A percentile compares a stretch with the other conserved stretches of the same genome.
These are phyloP conservation scores for Seladonia tumulorum DNA, from an alignment of 2,888 invertebrate species.

Conservation along the genomic window DNA sequence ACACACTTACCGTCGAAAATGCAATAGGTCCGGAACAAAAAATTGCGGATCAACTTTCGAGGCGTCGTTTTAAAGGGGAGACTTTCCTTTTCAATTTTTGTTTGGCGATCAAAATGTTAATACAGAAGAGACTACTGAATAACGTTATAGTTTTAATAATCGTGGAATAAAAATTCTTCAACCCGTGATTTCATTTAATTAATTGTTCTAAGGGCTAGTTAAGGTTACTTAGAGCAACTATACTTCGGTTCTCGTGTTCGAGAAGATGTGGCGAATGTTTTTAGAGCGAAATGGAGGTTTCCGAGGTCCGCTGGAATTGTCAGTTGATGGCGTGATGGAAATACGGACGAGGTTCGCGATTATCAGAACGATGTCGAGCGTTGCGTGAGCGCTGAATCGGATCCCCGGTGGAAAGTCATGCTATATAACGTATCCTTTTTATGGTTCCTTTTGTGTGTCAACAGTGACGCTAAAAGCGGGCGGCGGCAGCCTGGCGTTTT, in stretches of 20 bases:
- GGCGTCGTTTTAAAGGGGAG: no score
- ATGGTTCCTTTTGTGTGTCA: conserved; percentile 17
- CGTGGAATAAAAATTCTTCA: not conserved
- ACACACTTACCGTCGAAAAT: no score
- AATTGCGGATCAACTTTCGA: no score
- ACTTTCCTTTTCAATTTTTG: no score
- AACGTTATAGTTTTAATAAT: no score
- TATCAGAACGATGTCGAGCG: conserved; percentile 27
- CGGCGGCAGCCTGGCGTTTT: not conserved
- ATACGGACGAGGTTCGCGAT: conserved; percentile 32
- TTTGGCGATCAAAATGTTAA: no score
- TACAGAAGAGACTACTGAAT: no score
- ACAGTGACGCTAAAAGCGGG: conserved; percentile 6
- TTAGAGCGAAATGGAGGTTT: not conserved
- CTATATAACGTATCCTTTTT: conserved; percentile 25
- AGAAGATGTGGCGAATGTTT: not conserved
- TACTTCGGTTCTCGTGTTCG: not conserved
- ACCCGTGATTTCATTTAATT: not conserved
- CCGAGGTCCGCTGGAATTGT: conserved; percentile 8
- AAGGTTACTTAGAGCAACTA: no score
- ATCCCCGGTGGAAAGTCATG: conserved; percentile 28
- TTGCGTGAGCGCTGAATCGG: conserved; percentile 29
- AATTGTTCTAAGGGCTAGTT: not conserved
- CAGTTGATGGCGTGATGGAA: conserved; percentile 17
- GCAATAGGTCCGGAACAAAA: no score